Evolutionary conservation across 2,113 vertebrate genomes (phyloP), one percentile per base, ranked within the genome.

Genomic region (Clarias macrocephalus): DNA sequence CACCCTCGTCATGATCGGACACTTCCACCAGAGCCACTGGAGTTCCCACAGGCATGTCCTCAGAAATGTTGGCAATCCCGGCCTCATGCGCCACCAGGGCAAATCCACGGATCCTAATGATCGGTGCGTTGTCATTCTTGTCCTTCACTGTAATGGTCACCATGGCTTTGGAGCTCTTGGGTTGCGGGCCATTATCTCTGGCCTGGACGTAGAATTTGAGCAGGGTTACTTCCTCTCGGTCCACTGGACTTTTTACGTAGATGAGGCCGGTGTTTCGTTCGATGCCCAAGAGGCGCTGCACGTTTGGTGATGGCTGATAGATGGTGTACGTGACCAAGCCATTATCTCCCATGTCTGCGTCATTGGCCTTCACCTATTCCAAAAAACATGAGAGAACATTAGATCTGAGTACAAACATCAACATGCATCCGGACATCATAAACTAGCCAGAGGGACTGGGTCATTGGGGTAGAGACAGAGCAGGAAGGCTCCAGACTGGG

Each of bases 1-100:
- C 98, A 0, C 98, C 98, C 88, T 99, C 98, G 3, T 99, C 98
- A 59, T 96, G 95, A 89, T 99, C 98, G 0, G 97, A 98, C 57
- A 99, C 98, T 87, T 99, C 98, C 18, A 99, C 98, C 93, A 99
- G 91, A 19, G 98, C 98, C 86, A 99, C 98, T 0, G 98, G 95
- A 0, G 97, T 99, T 84, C 98, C 96, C 8, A 98, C 95, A 0
- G 97, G 96, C 93, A 98, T 98, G 0, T 99, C 98, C 93, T 99
- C 98, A 0, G 97, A 99, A 85, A 99, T 99, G 92, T 99, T 99
- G 3, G 98, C 98, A 83, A 98, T 96, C 9, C 97, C 97, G 1
- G 97, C 96, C 84, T 98, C 97, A 85, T 99, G 98, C 0, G 96
- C 98, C 75, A 99, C 97, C 0, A 99, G 89, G 7, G 98, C 98